Conservation (phyloP, 2,797 vertebrate genomes). For the Poeciliopsis gracilis region DNA sequence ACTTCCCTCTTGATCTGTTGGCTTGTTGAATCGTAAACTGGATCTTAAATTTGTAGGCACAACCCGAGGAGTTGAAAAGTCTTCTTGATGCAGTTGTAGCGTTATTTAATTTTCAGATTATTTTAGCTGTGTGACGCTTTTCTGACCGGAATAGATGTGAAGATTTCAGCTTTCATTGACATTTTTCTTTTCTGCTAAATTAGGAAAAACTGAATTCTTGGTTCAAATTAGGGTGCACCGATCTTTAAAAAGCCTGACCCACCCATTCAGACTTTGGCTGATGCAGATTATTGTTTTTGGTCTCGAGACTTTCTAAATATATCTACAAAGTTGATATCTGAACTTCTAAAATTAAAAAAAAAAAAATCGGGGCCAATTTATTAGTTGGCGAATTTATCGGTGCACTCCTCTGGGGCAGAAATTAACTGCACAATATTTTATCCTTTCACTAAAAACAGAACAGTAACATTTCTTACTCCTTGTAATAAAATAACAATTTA, state of each 20-base stretch:
- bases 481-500: not conserved
- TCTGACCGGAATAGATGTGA: not conserved
- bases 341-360: not conserved
- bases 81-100: not conserved
- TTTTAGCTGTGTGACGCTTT: not conserved
- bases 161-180: not conserved
- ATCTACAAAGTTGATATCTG: not conserved
- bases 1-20: not conserved
- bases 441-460: not conserved
- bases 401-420: not conserved
- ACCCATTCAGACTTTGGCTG: not conserved
- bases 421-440: not conserved
- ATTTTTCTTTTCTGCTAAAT: not conserved
- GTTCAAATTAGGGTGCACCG: not conserved
- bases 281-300: not conserved
- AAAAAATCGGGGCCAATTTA: not conserved
- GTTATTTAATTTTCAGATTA: not conserved
- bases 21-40: not conserved
- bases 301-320: not conserved
- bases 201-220: not conserved
- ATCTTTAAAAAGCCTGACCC: not conserved
- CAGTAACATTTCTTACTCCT: not conserved
- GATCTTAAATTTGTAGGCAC: not conserved
- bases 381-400: not conserved
- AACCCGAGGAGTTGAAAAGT: not conserved